phyloP scores from a whole-genome alignment of 2,797 vertebrate species.

The Cyclura pinguis region DNA sequence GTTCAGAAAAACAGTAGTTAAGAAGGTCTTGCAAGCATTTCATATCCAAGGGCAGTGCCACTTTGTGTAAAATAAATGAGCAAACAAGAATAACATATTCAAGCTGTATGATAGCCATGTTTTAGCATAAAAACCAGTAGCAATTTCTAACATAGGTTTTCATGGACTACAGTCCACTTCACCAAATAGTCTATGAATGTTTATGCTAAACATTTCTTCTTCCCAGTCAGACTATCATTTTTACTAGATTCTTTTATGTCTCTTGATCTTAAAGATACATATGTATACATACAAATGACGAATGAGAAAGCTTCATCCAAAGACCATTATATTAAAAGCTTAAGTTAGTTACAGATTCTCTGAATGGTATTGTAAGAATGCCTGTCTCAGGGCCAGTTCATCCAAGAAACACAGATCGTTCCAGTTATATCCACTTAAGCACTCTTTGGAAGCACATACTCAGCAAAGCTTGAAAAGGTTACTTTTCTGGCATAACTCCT shows the following conservation, averaged over 20 bases:
- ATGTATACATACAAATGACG: not conserved
- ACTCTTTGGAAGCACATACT: not conserved
- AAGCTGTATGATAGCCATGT: not conserved
- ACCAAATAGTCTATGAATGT: too few species aligned
- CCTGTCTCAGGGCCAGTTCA: not conserved
- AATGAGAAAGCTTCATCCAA: not conserved
- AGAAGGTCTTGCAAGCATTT: not conserved
- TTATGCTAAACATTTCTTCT: too few species aligned
- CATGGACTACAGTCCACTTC: too few species aligned
- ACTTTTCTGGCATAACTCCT: too few species aligned
- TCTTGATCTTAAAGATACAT: too few species aligned
- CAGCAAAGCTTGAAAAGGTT: too few species aligned
- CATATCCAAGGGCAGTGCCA: not conserved
- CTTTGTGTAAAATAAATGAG: not conserved
- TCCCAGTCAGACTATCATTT: too few species aligned
- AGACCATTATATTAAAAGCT: not conserved
- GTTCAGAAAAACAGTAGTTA: not conserved
- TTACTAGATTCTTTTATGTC: too few species aligned
- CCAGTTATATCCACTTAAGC: not conserved
- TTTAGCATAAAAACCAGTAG: too few species aligned
- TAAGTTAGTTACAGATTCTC: not conserved
- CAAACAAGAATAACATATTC: not conserved
- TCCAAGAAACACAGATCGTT: not conserved
- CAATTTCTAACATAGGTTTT: too few species aligned
- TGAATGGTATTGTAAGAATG: not conserved